Conservation (phyloP, 2,113 vertebrate genomes). For the Pelusios castaneus region DNA sequence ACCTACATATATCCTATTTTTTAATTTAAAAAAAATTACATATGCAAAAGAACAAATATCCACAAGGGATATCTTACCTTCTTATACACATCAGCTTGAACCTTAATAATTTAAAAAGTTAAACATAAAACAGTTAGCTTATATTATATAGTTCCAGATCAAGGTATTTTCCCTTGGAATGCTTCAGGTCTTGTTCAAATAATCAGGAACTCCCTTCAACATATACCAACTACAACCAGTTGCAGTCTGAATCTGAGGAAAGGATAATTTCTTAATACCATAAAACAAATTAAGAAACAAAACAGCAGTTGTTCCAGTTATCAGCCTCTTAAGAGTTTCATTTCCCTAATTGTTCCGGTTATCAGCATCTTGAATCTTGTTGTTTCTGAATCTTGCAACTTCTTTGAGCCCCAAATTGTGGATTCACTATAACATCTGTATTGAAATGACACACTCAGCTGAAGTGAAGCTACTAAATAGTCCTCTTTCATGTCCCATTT, state of each 20-base stretch:
- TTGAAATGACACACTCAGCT: not conserved
- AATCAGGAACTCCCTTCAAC: not conserved
- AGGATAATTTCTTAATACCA: not conserved
- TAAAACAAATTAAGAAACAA: constrained; percentile 1
- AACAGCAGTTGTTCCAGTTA: not conserved
- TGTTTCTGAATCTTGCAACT: not conserved
- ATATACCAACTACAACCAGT: not conserved
- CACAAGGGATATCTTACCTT: not conserved
- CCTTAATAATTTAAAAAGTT: not conserved
- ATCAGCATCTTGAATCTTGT: not conserved
- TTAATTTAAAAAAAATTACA: not conserved
- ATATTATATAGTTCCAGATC: not conserved
- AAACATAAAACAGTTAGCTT: not conserved
- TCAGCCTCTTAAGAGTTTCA: not conserved
- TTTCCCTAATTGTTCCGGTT: not conserved
- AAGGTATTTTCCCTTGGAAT: not conserved
- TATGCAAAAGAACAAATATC: not conserved
- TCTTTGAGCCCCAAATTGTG: not conserved
- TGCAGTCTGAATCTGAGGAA: not conserved
- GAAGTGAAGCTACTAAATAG: not conserved
- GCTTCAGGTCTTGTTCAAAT: not conserved
- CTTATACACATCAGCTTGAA: not conserved
- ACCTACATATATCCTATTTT: not conserved
- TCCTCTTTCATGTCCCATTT: not conserved
- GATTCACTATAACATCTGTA: not conserved